Percentiles rank a stretch among this genome's conserved stretches.
These are phyloP conservation scores for Chymomyza amoena DNA, from an alignment of 2,888 invertebrate species.

Conservation along the genomic window DNA sequence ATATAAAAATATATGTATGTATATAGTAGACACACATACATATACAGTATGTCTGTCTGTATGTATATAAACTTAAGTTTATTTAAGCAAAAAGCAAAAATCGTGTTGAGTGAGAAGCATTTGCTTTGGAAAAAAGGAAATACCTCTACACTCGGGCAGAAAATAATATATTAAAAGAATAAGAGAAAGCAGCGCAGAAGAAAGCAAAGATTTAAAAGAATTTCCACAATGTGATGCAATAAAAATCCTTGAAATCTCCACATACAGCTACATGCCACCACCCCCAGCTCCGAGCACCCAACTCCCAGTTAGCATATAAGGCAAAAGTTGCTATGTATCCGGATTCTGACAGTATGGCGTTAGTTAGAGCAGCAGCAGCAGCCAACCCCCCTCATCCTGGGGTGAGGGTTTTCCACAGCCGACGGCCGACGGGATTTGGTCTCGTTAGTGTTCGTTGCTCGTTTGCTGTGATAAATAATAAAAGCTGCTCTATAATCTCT, in stretches of 20 bases:
- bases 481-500: constrained; percentile 78
- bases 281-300: not conserved
- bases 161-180: constrained; percentile 65
- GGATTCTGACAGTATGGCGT: constrained; percentile 17
- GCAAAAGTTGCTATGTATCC: constrained; percentile 4
- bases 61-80: not conserved
- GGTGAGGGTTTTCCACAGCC: constrained; percentile 22
- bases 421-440: constrained; percentile 68
- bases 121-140: constrained; percentile 13
- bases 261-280: constrained; percentile 32
- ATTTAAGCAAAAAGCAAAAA: constrained; percentile 28
- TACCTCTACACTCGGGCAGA: not conserved
- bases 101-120: constrained; percentile 52
- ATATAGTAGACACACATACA: no score
- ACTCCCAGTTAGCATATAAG: constrained; percentile 13
- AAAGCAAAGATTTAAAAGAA: constrained; percentile 75
- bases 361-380: constrained; percentile 28
- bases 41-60: no score
- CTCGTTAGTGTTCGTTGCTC: constrained; percentile 70
- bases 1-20: no score
- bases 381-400: no score
- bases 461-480: constrained; percentile 75
- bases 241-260: constrained; percentile 72
- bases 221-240: constrained; percentile 73
- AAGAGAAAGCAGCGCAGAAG: constrained; percentile 65